These are phyloP conservation scores for Dermatemys mawii DNA, from an alignment of 2,113 vertebrate species.

Conservation along the genomic window DNA sequence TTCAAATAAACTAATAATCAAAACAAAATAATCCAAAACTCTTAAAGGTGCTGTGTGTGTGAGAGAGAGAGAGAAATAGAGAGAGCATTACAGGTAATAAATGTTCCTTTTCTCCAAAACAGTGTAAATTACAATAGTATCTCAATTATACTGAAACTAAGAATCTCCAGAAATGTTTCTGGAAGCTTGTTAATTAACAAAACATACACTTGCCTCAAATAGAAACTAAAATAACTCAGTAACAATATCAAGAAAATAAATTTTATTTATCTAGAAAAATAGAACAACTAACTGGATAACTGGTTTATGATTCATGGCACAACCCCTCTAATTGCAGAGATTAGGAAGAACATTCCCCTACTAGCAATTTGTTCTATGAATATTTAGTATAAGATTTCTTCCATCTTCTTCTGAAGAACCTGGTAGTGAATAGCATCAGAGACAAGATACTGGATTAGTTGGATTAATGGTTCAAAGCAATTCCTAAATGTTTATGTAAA, in stretches of 20 bases:
- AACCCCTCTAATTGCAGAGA: neutral
- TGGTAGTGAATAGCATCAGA: neutral
- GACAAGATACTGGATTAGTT: neutral
- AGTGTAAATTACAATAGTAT: neutral
- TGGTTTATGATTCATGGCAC: neutral
- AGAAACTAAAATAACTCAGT: neutral
- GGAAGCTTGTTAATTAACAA: neutral
- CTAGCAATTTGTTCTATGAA: neutral
- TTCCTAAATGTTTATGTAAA: neutral
- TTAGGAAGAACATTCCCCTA: neutral
- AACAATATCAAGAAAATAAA: neutral
- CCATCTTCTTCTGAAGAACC: neutral
- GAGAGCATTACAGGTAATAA: neutral
- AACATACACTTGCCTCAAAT: neutral
- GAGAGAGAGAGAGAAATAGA: neutral
- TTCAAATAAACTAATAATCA: neutral
- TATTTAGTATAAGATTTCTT: neutral
- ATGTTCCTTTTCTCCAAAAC: neutral
- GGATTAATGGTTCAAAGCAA: neutral
- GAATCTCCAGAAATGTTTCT: neutral
- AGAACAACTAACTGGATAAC: neutral
- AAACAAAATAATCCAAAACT: neutral
- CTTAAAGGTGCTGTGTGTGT: neutral
- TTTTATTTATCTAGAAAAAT: neutral
- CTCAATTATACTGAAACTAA: neutral